Base-by-base conservation (phyloP, 2,113 vertebrate genomes). In the Tragulus kanchil region DNA sequence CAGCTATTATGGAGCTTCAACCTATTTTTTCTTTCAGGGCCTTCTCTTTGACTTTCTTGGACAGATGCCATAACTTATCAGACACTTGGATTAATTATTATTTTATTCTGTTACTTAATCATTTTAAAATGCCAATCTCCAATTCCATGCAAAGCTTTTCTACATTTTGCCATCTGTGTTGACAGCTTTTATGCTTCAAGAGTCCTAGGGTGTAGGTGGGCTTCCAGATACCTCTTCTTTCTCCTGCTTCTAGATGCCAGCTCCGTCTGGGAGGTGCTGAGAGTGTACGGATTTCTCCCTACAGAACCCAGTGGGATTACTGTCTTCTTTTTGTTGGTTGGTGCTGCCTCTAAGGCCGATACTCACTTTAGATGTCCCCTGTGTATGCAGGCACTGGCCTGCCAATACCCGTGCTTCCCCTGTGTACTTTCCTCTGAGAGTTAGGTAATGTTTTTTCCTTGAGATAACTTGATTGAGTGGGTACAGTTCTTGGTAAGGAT, bases 121-220 rank as follows among this genome's bases (percentile, higher is more conserved):
- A 73, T 93, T 93, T 94, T 62, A 93, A 96, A 96, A 92, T 92
- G 81, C 86, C 94, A 93, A 28, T 81, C 75, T 95, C 19, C 73
- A 65, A 84, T 93, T 92, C 31, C 48, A 58, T 28, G 78, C 28
- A 85, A 45, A 84, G 28, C 31, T 85, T 73, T 95, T 87, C 62
- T 92, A 13, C 12, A 92, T 17, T 17, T 31, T 89, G 21, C 73
- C 73, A 69, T 93, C 87, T 98, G 90, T 93, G 25, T 75, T 95
- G 93, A 94, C 50, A 97, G 82, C 73, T 94, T 84, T 93, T 91
- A 16, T 31, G 31, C 56, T 83, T 79, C 23, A 8, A 77, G 79
- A 96, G 31, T 64, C 48, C 54, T 84, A 26, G 54, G 50, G 31
- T 90, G 36, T 96, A 62, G 67, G 48, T 92, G 64, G 21, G 48